Conservation (phyloP, 2,113 vertebrate species). For the Dermatemys mawii region DNA sequence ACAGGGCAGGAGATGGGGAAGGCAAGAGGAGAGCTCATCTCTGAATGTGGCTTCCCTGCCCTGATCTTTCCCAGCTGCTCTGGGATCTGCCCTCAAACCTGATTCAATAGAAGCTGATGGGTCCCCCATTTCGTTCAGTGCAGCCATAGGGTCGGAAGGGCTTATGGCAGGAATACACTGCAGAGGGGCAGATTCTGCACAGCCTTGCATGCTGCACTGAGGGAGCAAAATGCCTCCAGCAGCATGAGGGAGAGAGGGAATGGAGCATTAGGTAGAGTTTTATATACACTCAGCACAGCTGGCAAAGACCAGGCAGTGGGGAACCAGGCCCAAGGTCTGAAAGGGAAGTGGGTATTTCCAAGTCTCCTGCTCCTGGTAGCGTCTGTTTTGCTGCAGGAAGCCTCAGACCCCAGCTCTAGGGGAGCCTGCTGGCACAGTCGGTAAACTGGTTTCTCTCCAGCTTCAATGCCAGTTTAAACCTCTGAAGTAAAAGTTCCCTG, state of each 20-base stretch:
- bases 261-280: not conserved
- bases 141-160: not conserved
- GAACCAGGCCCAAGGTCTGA: not conserved
- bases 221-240: not conserved
- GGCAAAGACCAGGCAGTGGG: not conserved
- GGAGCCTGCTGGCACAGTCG: not conserved
- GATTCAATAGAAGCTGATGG: not conserved
- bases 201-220: not conserved
- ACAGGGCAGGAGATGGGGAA: not conserved
- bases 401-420: not conserved
- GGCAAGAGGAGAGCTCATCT: not conserved
- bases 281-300: not conserved
- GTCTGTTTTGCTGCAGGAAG: not conserved
- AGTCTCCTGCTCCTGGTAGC: not conserved
- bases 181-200: not conserved
- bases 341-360: constrained; percentile 33
- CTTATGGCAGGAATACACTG: not conserved
- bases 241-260: not conserved
- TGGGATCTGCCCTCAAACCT: not conserved
- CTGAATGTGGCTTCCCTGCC: not conserved
- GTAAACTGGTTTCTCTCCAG: not conserved
- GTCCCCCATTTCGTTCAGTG: not conserved
- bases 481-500: not conserved
- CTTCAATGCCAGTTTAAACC: not conserved
- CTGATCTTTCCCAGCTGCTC: not conserved